These are phyloP conservation scores for Drosophila lini DNA, from an alignment of 1,140 invertebrate species.

Conservation along the genomic window DNA sequence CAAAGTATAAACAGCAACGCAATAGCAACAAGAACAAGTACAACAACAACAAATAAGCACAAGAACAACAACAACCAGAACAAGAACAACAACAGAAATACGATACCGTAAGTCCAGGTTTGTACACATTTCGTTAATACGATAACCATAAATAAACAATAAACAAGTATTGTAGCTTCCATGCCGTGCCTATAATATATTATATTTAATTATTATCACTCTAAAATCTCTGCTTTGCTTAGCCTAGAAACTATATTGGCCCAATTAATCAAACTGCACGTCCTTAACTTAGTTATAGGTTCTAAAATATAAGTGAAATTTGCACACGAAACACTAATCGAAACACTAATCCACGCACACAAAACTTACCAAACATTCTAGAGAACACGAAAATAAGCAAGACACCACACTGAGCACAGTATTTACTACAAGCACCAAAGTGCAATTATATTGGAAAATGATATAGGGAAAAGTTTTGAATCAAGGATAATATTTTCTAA, in stretches of 20 bases:
- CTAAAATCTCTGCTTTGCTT: conserved; percentile 40
- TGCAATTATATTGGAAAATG: conserved; percentile 40
- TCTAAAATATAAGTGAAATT: conserved; percentile 9
- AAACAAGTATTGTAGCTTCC: conserved; percentile 42
- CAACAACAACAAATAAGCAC: conserved; percentile 38
- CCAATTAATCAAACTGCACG: conserved; percentile 37
- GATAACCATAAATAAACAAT: conserved; percentile 30
- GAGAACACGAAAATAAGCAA: conserved; percentile 14
- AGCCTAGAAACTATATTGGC: conserved; percentile 35
- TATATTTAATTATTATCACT: conserved; percentile 12
- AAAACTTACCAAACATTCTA: conserved; percentile 35
- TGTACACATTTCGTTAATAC: conserved; percentile 69
- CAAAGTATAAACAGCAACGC: conserved; percentile 68
- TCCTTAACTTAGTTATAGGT: conserved; percentile 15
- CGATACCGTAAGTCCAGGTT: conserved; percentile 82
- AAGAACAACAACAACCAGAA: conserved; percentile 42
- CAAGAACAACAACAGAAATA: conserved; percentile 70
- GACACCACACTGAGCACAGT: conserved; percentile 23
- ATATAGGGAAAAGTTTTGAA: not conserved
- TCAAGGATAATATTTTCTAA: not conserved
- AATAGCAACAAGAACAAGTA: conserved; percentile 70
- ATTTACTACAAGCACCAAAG: conserved; percentile 13
- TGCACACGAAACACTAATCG: conserved; percentile 18
- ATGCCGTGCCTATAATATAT: conserved; percentile 14
- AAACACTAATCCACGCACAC: conserved; percentile 14